These are phyloP conservation scores for Xiphorhynchus erythropygius DNA, from an alignment of 2,797 vertebrate species.

Conservation along the genomic window DNA sequence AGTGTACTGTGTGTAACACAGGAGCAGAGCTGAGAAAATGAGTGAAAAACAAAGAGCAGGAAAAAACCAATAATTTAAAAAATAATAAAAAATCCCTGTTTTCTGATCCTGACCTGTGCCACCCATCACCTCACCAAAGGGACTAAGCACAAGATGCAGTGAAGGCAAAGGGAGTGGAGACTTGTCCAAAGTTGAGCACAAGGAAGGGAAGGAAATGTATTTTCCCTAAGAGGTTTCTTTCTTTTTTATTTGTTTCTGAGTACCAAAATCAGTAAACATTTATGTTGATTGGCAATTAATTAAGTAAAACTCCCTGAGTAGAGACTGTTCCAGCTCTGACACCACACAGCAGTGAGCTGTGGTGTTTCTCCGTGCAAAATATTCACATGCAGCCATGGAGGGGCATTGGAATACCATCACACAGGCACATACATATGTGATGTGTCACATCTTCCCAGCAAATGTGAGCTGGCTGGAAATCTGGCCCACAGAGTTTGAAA, in stretches of 20 bases:
- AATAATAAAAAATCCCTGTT: background rate
- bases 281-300: background rate
- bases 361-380: background rate
- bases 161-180: background rate
- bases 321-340: background rate
- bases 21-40: background rate
- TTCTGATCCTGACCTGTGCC: background rate
- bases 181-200: background rate
- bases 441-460: background rate
- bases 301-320: background rate
- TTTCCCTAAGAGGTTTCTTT: background rate
- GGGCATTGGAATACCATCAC: no score
- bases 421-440: no score
- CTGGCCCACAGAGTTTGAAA: background rate
- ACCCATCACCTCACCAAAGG: background rate
- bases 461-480: background rate
- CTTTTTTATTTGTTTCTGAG: background rate
- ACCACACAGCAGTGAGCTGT: background rate
- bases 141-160: background rate
- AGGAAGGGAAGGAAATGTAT: background rate
- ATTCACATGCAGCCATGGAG: background rate
- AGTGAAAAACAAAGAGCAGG: background rate
- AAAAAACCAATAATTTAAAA: background rate
- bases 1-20: background rate
- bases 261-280: background rate